Evolutionary conservation across 2,888 invertebrate genomes (phyloP), one percentile per base, ranked within the genome.

Genomic region (Crepidodera aurea): DNA sequence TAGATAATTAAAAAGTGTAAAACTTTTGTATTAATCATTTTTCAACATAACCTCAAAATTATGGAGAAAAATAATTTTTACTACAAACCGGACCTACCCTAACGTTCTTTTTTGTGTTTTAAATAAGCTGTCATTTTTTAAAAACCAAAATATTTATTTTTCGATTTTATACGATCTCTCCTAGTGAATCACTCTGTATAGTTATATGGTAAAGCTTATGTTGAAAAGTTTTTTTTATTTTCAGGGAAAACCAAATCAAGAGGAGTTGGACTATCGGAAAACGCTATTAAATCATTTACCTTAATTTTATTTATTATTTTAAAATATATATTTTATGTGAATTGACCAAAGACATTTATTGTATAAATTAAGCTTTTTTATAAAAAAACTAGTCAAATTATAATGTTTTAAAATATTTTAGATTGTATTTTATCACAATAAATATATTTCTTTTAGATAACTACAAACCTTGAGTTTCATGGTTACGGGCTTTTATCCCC

Each of bases 171-270:
- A 7, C 32, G 2, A 32, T 10, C n/a, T 10, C 32, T n/a, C 19
- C 12, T 1, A 44, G 5, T 10, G n/a, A n/a, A n/a, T n/a, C 8
- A 13, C 15, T n/a, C 6, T 29, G 10, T 25, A 22, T 44, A 34
- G 4, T 15, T 46, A 13, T 16, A 12, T 15, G 5, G 40, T 12
- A 2, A 40, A 19, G 4, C 22, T 37, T 10, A 32, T 32, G 1
- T 15, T 19, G 22, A 25, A 32, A 40, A 44, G 27, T 61, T 40
- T 48, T 50, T 48, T 42, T 63, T 32, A 67, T 42, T 63, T 37
- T 67, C 62, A 75, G 75, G 73, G 73, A 72, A 69, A 66, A 65
- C 66, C 37, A 74, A 71, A 62, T 73, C 71, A 34, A 68, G 63
- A 46, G 60, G 56, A 34, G 55, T 50, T 19, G 32, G 50, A 37